Conservation (phyloP, 1,140 invertebrate genomes). For the Pectinophora gossypiella region DNA sequence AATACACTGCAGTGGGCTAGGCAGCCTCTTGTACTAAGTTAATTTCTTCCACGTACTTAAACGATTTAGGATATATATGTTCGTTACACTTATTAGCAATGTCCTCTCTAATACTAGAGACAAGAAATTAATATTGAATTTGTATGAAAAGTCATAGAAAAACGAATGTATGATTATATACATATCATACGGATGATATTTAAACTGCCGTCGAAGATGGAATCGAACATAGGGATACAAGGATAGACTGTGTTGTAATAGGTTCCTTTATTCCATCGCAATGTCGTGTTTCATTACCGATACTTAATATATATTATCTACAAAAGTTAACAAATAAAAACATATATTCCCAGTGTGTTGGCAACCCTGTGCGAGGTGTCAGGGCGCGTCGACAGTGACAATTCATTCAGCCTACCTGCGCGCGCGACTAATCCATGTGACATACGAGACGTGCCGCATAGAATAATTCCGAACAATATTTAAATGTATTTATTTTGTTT, state of each 20-base stretch:
- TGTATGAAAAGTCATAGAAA: no score
- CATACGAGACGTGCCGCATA: slow-evolving; percentile 40
- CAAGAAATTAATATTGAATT: no score
- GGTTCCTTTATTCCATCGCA: not conserved
- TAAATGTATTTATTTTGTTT: no score
- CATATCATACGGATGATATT: not conserved
- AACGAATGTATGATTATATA: not conserved
- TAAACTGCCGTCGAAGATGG: not conserved
- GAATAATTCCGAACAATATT: no score
- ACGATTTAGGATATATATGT: no score
- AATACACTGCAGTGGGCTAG: no score
- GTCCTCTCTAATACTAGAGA: no score
- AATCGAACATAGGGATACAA: not conserved
- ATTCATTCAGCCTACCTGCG: slow-evolving; percentile 70
- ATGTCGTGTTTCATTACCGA: not conserved
- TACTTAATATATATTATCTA: no score
- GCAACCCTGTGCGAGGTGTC: slow-evolving; percentile 45
- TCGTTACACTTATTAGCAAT: no score
- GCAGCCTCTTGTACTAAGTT: no score
- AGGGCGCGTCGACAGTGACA: slow-evolving; percentile 53
- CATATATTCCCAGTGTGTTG: not conserved
- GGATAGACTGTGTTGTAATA: not conserved
- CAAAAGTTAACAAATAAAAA: no score
- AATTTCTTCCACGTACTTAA: no score
- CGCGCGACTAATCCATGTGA: slow-evolving; percentile 60